Evolutionary conservation across 2,797 vertebrate genomes (phyloP), one percentile per base, ranked within the genome.

Genomic region (Nannoperca obscura): DNA sequence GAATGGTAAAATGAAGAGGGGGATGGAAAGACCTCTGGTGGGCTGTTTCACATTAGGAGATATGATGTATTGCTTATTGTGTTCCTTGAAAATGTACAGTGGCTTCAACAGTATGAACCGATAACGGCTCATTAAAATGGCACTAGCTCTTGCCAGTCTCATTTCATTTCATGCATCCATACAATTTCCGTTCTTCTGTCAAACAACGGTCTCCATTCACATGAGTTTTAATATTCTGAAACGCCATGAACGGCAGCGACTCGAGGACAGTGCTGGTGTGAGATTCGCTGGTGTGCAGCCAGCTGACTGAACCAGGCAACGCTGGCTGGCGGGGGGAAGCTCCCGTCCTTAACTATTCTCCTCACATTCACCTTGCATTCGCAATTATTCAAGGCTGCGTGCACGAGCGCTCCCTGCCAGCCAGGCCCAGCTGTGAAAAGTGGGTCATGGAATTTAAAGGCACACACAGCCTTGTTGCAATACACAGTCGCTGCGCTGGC

Each of bases 371-470:
- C 93, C 92, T 94, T 91, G 92, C 90, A 93, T 93, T 93, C 89
- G 88, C 93, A 89, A 92, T 93, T 92, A 92, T 95, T 93, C 91
- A 90, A 88, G 83, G 85, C 92, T 76, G 84, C 68, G 12, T 86
- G 90, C 87, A 78, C 74, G 83, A 86, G 90, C 82, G 27, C 89
- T 84, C 82, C 71, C 84, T 90, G 91, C 90, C 86, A 91, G 84
- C 85, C 87, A 86, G 85, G 72, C 87, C 87, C 92, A 92, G 90
- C 91, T 91, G 88, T 87, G 80, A 85, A 93, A 95, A 95, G 89
- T 95, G 90, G 94, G 95, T 95, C 94, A 95, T 60, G 73, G 84
- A 85, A 95, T 93, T 95, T 95, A 95, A 95, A 95, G 94, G 87
- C 88, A 50, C 91, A 92, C 61, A 17, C 88, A 59, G 80, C 81